A percentile compares a stretch with the other conserved stretches of the same genome.
Conservation (phyloP, 1,140 invertebrate genomes). For the Solenopsis invicta region DNA sequence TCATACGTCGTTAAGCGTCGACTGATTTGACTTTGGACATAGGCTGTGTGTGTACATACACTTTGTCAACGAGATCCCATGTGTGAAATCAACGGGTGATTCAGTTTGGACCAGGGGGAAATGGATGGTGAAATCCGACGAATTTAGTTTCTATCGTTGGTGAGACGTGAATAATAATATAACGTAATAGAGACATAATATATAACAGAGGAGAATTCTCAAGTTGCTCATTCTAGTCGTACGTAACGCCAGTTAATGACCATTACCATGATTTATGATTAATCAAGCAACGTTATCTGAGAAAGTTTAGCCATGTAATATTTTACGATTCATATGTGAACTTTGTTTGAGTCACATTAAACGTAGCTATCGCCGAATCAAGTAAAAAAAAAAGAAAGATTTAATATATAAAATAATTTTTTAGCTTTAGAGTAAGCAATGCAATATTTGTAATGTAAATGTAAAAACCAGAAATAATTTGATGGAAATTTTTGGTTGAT, state of each 20-base stretch:
- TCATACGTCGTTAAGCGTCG: constrained; percentile 54
- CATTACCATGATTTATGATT: constrained; percentile 45
- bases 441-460: neutral
- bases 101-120: constrained; percentile 48
- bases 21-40: constrained; percentile 47
- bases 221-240: constrained; percentile 21
- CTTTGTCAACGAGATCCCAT: constrained; percentile 61
- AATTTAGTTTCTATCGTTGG: constrained; percentile 28
- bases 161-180: constrained; percentile 42
- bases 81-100: constrained; percentile 59
- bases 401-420: neutral
- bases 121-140: constrained; percentile 44
- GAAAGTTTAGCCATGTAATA: constrained; percentile 43
- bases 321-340: constrained; percentile 15
- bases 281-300: neutral
- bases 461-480: neutral
- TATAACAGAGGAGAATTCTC: constrained; percentile 29
- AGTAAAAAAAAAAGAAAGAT: neutral
- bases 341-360: neutral
- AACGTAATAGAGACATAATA: constrained; percentile 3
- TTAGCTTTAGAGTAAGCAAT: neutral
- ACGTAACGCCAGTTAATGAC: constrained; percentile 19
- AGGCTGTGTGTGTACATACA: constrained; percentile 41
- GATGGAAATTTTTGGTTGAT: neutral
- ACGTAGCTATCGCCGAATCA: neutral